Evolutionary conservation across 2,113 vertebrate species (phyloP), one percentile per base, ranked within the genome.

Genomic region (Phyllopteryx taeniolatus): DNA sequence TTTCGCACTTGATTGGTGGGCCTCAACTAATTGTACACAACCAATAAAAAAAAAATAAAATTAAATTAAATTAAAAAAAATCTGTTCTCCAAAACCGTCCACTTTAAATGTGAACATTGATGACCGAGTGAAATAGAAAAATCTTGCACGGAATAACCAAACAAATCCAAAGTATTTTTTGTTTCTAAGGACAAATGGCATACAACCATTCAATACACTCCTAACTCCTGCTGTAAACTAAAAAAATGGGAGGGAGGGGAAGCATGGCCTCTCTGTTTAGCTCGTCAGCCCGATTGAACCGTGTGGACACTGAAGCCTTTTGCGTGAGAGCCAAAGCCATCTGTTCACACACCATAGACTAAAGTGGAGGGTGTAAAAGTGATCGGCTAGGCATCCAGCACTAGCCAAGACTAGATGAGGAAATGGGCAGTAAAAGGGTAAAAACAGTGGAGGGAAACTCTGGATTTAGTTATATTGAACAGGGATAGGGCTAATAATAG

Each of bases 241-340:
- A 61, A 3, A 19, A 61, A 35, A 59, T 12, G 46, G 46, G 49
- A 53, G 14, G 13, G 6, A 31, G 31, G 31, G 31, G 8, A 43
- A 19, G 39, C 35, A 70, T 74, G 79, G 57, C 86, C 80, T 82
- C 79, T 75, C 68, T 83, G 74, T 87, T 85, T 89, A 82, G 82
- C 68, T 81, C 82, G 75, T 68, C 73, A 83, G 82, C 47, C 71
- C 77, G 74, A 67, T 78, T 84, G 72, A 84, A 67, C 66, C 42
- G 59, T 79, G 61, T 68, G 76, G 79, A 74, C 81, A 71, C 78
- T 81, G 73, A 80, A 70, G 64, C 68, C 79, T 77, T 81, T 87
- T 90, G 81, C 89, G 62, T 71, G 68, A 71, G 70, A 83, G 86
- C 85, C 85, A 89, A 87, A 81, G 66, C 84, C 85, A 87, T 87